Conservation (phyloP, 2,113 vertebrate genomes). For the Oncorhynchus clarkii region DNA sequence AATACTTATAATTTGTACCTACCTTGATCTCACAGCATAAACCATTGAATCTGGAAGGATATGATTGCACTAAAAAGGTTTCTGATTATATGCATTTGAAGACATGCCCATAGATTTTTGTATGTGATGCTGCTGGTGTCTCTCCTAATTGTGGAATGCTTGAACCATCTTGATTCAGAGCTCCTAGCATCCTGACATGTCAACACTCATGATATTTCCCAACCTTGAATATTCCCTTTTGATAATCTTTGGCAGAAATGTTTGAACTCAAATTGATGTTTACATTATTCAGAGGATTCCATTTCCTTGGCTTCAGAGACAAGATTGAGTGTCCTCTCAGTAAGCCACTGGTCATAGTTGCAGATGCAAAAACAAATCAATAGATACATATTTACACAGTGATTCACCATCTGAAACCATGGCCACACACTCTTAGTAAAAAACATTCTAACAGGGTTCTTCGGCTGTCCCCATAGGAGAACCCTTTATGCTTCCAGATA, state of each 20-base stretch:
- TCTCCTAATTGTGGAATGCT: slow-evolving; percentile 9
- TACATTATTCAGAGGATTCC: background rate
- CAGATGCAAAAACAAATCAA: background rate
- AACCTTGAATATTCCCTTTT: slow-evolving; percentile 11
- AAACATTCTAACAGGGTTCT: slow-evolving; percentile 7
- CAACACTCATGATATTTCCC: slow-evolving; percentile 22
- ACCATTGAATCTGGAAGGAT: no score
- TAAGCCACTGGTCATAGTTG: background rate
- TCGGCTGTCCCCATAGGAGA: background rate
- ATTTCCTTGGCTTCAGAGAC: background rate
- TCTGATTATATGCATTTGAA: background rate
- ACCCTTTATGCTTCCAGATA: no score
- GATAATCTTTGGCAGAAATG: slow-evolving; percentile 8
- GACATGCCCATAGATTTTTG: slow-evolving; percentile 14
- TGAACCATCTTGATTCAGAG: slow-evolving; percentile 5
- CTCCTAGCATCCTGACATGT: slow-evolving; percentile 26
- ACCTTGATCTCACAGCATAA: no score
- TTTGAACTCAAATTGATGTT: background rate
- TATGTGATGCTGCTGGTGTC: slow-evolving; percentile 15
- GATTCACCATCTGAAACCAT: slow-evolving; percentile 3
- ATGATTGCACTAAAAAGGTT: no score
- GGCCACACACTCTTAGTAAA: no score
- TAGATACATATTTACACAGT: background rate
- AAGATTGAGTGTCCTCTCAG: background rate
- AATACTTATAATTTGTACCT: background rate